These are phyloP conservation scores for Sebastes hubbsi DNA, from an alignment of 2,797 vertebrate species.

Conservation along the genomic window DNA sequence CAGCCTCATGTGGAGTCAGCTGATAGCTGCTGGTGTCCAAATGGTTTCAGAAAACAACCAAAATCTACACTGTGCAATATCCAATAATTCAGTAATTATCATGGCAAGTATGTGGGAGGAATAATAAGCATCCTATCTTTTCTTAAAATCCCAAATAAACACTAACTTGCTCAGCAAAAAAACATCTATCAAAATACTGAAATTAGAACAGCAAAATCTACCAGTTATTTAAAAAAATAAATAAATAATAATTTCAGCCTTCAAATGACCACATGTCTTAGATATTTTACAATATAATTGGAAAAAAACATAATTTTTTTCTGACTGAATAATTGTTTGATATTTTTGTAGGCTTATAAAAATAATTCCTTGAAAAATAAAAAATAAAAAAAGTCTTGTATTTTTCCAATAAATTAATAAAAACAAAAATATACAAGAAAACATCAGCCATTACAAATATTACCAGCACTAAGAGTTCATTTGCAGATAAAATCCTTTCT, in stretches of 20 bases:
- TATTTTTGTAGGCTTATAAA: not conserved
- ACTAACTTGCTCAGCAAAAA: not conserved
- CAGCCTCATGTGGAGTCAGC: slow-evolving; percentile 46
- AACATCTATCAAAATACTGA: not conserved
- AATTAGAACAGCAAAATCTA: not conserved
- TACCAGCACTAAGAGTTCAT: not conserved
- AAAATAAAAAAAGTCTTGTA: not conserved
- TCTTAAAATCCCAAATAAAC: not conserved
- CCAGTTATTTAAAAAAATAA: not conserved
- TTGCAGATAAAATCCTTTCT: not conserved
- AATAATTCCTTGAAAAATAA: not conserved
- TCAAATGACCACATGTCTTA: not conserved
- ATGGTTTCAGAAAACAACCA: not conserved
- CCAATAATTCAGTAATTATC: not conserved
- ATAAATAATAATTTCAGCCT: not conserved
- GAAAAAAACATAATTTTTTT: not conserved
- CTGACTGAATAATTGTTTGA: not conserved
- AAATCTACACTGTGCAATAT: not conserved
- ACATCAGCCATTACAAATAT: not conserved
- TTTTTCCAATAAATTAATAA: not conserved
- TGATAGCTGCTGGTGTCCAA: not conserved
- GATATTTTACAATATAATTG: not conserved
- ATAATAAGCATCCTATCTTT: not conserved
- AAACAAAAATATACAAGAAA: not conserved
- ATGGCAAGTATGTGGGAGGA: not conserved